Percentiles rank a stretch among this genome's conserved stretches.
phyloP scores from a whole-genome alignment of 2,113 vertebrate genomes.

The Nannobrachium achirus region DNA sequence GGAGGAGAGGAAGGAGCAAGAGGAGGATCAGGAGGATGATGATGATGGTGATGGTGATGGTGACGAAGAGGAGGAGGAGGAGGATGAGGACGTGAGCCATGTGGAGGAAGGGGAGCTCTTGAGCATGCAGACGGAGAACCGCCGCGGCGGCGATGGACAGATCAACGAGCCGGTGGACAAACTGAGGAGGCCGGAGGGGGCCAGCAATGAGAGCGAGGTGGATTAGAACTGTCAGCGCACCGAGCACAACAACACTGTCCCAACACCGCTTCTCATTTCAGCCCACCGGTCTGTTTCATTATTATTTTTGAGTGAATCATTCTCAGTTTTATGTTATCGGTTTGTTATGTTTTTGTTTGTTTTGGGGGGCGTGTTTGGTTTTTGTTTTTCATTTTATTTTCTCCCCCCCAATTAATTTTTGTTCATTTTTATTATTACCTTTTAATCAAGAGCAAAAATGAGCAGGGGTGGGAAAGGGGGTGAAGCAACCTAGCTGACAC shows the following conservation, averaged over 20 bases:
- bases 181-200: constrained; percentile 91
- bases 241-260: constrained; percentile 43
- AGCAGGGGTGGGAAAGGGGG: neutral
- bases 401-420: constrained; percentile 22
- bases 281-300: constrained; percentile 37
- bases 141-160: constrained; percentile 93
- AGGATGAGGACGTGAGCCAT: constrained; percentile 82
- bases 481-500: constrained; percentile 38
- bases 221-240: constrained; percentile 77
- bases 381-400: constrained; percentile 6
- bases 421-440: constrained; percentile 36
- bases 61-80: constrained; percentile 83
- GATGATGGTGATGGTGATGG: constrained; percentile 47
- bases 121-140: constrained; percentile 90
- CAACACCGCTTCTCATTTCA: constrained; percentile 39
- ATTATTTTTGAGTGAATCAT: constrained; percentile 4
- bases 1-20: constrained; percentile 87
- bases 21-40: constrained; percentile 82
- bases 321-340: neutral
- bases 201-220: constrained; percentile 92
- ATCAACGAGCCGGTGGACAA: constrained; percentile 98
- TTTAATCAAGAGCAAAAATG: constrained; percentile 40
- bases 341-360: constrained; percentile 12
- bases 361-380: too few species aligned
- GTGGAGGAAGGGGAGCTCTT: constrained; percentile 84